phyloP scores from a whole-genome alignment of 2,797 vertebrate species.

The Poeciliopsis infans region DNA sequence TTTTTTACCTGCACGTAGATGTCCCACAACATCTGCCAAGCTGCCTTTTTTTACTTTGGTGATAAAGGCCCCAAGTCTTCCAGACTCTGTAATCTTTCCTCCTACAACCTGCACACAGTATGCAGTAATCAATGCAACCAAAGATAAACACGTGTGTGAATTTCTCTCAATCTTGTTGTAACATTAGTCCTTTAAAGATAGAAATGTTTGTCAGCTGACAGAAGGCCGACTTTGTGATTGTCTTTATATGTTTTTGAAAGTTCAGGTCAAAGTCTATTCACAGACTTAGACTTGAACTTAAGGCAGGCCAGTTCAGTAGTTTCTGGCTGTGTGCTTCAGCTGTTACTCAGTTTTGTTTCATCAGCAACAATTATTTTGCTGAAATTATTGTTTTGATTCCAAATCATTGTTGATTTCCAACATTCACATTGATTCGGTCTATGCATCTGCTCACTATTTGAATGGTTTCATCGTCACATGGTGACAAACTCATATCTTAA shows the following conservation, averaged over 20 bases:
- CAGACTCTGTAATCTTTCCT: constrained; percentile 97
- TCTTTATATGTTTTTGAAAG: no score
- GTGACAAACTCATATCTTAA: not conserved
- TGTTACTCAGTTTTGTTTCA: not conserved
- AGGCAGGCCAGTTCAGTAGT: no score
- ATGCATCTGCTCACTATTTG: not conserved
- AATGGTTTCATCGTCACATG: not conserved
- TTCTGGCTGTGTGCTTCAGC: no score
- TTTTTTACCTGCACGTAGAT: constrained; percentile 91
- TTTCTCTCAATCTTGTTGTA: no score
- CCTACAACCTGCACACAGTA: constrained; percentile 88
- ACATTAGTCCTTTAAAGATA: no score
- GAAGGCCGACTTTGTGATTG: no score
- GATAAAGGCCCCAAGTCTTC: constrained; percentile 98
- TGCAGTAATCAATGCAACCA: no score
- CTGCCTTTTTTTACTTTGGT: constrained; percentile 99
- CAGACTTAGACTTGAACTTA: no score
- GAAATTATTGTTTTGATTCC: no score
- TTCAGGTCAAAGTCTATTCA: no score
- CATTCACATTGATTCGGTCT: not conserved
- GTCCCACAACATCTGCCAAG: constrained; percentile 96
- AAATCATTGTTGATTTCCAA: not conserved
- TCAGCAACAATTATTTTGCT: not conserved
- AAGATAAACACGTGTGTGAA: no score
- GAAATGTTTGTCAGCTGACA: no score